Evolutionary conservation across 2,797 vertebrate species (phyloP).

Genomic region (Halcyon chelicuti): DNA sequence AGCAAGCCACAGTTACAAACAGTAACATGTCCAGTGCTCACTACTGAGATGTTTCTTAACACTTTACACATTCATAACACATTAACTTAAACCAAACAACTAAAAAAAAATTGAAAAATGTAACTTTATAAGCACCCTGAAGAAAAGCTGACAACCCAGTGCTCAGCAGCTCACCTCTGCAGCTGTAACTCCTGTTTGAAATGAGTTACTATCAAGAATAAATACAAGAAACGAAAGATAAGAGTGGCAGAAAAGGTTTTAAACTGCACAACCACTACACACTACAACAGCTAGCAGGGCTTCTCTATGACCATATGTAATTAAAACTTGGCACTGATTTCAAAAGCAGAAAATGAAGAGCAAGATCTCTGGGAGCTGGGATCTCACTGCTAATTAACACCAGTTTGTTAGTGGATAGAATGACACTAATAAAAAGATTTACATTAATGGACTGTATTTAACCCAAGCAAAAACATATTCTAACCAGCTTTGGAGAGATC

Average conservation of each 20-base stretch:
- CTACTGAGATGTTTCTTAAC: not conserved
- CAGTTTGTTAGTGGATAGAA: not conserved
- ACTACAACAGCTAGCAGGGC: not conserved
- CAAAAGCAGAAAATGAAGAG: not conserved
- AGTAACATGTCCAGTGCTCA: not conserved
- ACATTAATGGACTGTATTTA: not conserved
- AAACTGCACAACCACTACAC: not conserved
- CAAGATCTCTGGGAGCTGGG: not conserved
- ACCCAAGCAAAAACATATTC: not conserved
- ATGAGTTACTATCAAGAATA: not conserved
- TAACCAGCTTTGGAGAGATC: not conserved
- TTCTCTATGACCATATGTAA: not conserved
- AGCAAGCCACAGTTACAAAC: not conserved
- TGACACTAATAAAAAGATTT: not conserved
- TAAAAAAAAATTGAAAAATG: not conserved
- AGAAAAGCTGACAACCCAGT: not conserved
- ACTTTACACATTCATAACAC: not conserved
- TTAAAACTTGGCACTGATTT: not conserved
- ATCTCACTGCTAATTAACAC: not conserved
- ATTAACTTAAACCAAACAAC: not conserved
- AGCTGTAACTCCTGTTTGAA: not conserved
- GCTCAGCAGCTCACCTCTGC: not conserved
- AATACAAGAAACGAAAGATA: not conserved
- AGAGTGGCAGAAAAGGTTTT: not conserved
- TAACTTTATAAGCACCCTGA: not conserved